A percentile compares a stretch with the other conserved stretches of the same genome.
These are phyloP conservation scores for Drosophila takahashii DNA, from an alignment of 1,140 invertebrate species.

Conservation along the genomic window DNA sequence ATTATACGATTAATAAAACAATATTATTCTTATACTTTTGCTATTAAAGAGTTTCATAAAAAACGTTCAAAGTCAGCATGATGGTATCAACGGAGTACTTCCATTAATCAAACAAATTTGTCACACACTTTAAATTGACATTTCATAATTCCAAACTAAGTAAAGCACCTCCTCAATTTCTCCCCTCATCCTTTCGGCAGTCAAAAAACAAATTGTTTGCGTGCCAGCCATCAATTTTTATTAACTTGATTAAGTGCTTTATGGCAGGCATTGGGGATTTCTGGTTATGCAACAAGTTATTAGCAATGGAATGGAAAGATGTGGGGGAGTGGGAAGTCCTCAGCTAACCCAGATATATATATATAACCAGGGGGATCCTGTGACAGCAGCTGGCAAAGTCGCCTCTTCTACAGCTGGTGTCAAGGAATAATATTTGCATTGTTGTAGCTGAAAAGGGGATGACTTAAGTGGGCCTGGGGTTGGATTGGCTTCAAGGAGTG, in stretches of 20 bases:
- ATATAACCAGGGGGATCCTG: slow-evolving; percentile 22
- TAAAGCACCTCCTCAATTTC: neutral
- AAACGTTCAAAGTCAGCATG: too few species aligned
- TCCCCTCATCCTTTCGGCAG: neutral
- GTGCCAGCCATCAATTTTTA: slow-evolving; percentile 60
- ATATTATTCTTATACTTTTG: too few species aligned
- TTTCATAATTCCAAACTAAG: neutral
- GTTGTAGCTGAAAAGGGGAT: slow-evolving; percentile 22
- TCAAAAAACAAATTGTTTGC: slow-evolving; percentile 50
- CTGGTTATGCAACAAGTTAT: slow-evolving; percentile 57
- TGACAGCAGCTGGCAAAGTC: slow-evolving; percentile 42
- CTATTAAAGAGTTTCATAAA: too few species aligned
- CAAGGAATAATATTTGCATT: slow-evolving; percentile 58
- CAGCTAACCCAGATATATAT: neutral
- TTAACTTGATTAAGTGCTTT: slow-evolving; percentile 66
- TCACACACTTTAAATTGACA: slow-evolving; percentile 11
- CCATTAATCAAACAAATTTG: neutral
- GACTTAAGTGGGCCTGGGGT: slow-evolving; percentile 36
- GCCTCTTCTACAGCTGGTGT: slow-evolving; percentile 34
- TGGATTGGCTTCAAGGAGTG: neutral
- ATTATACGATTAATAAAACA: too few species aligned
- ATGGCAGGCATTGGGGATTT: slow-evolving; percentile 50
- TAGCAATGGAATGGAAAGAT: slow-evolving; percentile 42
- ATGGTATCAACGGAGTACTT: too few species aligned
- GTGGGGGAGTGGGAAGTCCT: neutral